Percentiles rank a stretch among this genome's conserved stretches.
phyloP scores from a whole-genome alignment of 2,888 invertebrate genomes.

The Peribatodes rhomboidaria region DNA sequence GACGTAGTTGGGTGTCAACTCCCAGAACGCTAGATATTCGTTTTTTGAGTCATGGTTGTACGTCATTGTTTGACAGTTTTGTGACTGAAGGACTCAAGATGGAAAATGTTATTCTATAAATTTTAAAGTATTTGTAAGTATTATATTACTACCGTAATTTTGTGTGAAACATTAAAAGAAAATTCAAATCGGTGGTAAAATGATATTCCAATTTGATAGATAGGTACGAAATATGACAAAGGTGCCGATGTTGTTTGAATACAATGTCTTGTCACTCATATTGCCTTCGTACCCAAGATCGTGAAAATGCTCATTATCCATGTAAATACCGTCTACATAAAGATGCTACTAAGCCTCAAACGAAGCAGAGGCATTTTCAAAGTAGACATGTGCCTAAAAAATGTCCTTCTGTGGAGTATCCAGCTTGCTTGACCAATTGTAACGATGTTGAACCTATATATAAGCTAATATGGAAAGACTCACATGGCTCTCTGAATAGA shows the following conservation, averaged over 20 bases:
- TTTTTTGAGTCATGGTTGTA: too few relatives aligned
- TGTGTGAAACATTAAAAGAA: background rate
- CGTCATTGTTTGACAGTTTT: too few relatives aligned
- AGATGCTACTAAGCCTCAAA: background rate
- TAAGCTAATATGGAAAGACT: background rate
- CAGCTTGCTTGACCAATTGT: background rate
- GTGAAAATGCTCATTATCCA: background rate
- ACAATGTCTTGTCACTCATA: background rate
- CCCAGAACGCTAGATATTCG: too few relatives aligned
- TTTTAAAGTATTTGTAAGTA: background rate
- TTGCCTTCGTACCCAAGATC: background rate
- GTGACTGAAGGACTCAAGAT: background rate
- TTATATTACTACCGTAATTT: constrained; percentile 12
- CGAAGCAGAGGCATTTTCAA: background rate
- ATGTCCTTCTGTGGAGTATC: background rate
- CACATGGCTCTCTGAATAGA: background rate
- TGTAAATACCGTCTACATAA: background rate
- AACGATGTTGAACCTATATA: background rate
- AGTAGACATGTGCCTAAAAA: background rate
- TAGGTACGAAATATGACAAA: background rate
- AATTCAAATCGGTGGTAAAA: constrained; percentile 6
- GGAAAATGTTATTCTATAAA: background rate
- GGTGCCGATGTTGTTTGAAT: background rate
- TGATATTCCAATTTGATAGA: background rate
- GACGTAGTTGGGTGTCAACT: too few relatives aligned